Percentiles rank a stretch among this genome's conserved stretches.
These are phyloP conservation scores for Halcyon malimbica DNA, from an alignment of 2,113 vertebrate species.

Conservation along the genomic window DNA sequence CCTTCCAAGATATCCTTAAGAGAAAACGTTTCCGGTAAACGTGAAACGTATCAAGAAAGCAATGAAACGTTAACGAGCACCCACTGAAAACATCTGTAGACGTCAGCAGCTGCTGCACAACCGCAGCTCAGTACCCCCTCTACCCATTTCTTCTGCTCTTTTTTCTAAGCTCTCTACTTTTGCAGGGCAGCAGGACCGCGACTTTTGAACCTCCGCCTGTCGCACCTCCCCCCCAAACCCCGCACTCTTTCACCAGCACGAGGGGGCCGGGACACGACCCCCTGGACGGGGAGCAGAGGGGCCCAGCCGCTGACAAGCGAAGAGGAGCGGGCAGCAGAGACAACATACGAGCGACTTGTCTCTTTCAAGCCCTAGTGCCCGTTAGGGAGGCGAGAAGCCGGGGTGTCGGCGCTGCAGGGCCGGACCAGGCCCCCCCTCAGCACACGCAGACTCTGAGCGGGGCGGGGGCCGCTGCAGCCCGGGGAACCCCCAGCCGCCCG, in stretches of 20 bases:
- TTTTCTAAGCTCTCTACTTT: neutral
- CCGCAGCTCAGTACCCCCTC: accelerated
- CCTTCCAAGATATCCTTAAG: conserved; percentile 71
- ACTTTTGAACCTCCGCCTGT: neutral
- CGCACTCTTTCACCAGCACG: accelerated
- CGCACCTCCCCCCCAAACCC: neutral
- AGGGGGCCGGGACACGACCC: neutral
- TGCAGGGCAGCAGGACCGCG: too few species aligned
- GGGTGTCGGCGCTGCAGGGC: accelerated
- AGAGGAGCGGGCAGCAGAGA: neutral
- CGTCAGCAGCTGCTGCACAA: neutral
- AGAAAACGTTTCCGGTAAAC: neutral
- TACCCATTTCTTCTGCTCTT: neutral
- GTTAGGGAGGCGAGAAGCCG: neutral
- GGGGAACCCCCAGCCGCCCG: neutral
- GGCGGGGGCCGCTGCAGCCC: neutral
- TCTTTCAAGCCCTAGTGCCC: neutral
- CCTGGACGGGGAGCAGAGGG: too few species aligned
- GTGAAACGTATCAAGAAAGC: accelerated
- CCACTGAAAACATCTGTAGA: accelerated
- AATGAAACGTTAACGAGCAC: neutral
- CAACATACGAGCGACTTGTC: accelerated
- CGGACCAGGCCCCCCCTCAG: neutral
- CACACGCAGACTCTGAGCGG: neutral
- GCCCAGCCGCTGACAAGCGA: neutral